A percentile compares a stretch with the other conserved stretches of the same genome.
Conservation (phyloP, 2,888 invertebrate species). For the Lepidonotus clava region DNA sequence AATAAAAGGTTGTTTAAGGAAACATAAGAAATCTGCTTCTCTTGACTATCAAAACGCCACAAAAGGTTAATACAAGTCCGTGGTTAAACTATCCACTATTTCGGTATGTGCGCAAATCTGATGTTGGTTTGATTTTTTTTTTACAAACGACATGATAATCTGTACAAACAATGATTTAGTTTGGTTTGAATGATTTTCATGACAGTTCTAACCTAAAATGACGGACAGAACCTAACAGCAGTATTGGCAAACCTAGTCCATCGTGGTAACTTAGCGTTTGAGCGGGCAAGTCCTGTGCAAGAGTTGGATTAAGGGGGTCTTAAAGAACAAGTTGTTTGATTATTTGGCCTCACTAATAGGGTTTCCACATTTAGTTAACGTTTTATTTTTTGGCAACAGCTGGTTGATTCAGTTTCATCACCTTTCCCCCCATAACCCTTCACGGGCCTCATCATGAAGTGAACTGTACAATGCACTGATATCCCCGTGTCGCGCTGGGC, state of each 20-base stretch:
- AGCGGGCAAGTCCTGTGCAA: constrained; percentile 34
- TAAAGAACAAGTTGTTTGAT: too few relatives aligned
- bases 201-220: not conserved
- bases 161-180: not conserved
- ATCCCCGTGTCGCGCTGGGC: not conserved
- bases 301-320: too few relatives aligned
- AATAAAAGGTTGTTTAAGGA: not conserved
- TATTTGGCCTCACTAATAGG: not conserved
- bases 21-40: not conserved
- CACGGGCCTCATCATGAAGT: not conserved
- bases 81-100: not conserved
- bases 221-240: constrained; percentile 16
- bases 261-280: not conserved
- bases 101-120: not conserved
- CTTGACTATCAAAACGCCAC: not conserved
- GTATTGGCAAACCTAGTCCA: constrained; percentile 6
- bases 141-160: constrained; percentile 45
- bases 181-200: not conserved
- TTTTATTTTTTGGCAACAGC: constrained; percentile 4
- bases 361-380: not conserved
- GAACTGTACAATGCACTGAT: not conserved
- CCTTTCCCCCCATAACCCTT: too few relatives aligned
- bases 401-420: not conserved
- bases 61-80: not conserved
- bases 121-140: not conserved